A percentile compares a stretch with the other conserved stretches of the same genome.
These are phyloP conservation scores for Coleophora deauratella DNA, from an alignment of 2,888 invertebrate species.

Conservation along the genomic window DNA sequence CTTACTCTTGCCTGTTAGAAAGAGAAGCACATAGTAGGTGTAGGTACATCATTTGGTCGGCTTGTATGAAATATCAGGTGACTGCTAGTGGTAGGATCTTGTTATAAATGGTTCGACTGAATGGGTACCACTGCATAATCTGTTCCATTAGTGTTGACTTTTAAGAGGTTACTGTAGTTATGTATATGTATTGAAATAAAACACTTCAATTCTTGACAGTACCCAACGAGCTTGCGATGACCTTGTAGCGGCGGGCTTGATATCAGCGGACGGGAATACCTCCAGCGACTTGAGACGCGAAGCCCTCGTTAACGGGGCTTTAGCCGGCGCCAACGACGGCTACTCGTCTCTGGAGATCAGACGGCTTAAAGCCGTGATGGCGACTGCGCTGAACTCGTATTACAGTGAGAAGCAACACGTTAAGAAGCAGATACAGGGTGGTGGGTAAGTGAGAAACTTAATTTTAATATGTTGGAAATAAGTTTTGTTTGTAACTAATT, in stretches of 20 bases:
- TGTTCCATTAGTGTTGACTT: too few relatives aligned
- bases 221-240: constrained; percentile 64
- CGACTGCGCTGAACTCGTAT: constrained; percentile 84
- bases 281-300: constrained; percentile 56
- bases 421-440: constrained; percentile 92
- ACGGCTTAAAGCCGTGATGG: constrained; percentile 85
- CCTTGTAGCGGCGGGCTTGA: constrained; percentile 48
- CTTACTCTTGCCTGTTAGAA: too few relatives aligned
- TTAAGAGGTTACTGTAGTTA: too few relatives aligned
- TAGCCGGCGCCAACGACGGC: constrained; percentile 65
- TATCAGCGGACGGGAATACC: constrained; percentile 51
- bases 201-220: constrained; percentile 35
- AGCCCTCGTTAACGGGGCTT: constrained; percentile 57
- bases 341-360: constrained; percentile 86
- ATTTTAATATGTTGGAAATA: background rate
- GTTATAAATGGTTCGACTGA: too few relatives aligned
- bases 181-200: too few relatives aligned
- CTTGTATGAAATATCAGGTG: too few relatives aligned
- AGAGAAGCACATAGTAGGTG: too few relatives aligned
- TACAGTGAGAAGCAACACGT: constrained; percentile 96
- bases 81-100: too few relatives aligned
- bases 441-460: constrained; percentile 75
- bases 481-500: background rate
- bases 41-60: too few relatives aligned
- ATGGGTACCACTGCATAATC: too few relatives aligned